Conservation (phyloP, 2,888 invertebrate species). For the Nudaria mundana region DNA sequence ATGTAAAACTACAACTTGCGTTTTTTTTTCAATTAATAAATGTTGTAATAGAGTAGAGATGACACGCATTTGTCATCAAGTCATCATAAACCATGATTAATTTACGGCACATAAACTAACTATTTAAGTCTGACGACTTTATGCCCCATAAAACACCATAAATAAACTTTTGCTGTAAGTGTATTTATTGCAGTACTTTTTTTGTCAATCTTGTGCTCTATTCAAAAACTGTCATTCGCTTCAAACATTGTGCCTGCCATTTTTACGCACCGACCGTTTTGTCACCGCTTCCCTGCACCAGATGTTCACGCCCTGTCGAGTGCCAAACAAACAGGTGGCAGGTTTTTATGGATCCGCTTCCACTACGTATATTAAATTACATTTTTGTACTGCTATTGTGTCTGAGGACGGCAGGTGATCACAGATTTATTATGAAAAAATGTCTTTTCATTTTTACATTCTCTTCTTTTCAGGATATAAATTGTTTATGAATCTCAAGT, state of each 20-base stretch:
- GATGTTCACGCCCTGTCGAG: slow-evolving; percentile 36
- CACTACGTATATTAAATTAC: slow-evolving; percentile 38
- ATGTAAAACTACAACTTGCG: too few relatives aligned
- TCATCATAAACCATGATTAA: background rate
- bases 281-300: slow-evolving; percentile 23
- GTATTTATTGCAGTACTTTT: slow-evolving; percentile 14
- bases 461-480: too few relatives aligned
- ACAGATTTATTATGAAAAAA: too few relatives aligned
- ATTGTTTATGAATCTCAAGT: too few relatives aligned
- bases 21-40: too few relatives aligned
- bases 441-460: too few relatives aligned
- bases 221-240: slow-evolving; percentile 15
- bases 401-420: slow-evolving; percentile 21
- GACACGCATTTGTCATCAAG: too few relatives aligned
- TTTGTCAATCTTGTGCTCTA: slow-evolving; percentile 24
- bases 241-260: too few relatives aligned
- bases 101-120: background rate
- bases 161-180: slow-evolving; percentile 2
- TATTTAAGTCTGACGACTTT: slow-evolving; percentile 1
- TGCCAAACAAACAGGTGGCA: slow-evolving; percentile 40
- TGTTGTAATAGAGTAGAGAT: too few relatives aligned
- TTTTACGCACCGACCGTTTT: slow-evolving; percentile 12
- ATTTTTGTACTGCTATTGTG: slow-evolving; percentile 20
- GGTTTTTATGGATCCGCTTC: slow-evolving; percentile 36
- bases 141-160: background rate